Conservation (phyloP, 2,888 invertebrate species). For the Torymus auratus region DNA sequence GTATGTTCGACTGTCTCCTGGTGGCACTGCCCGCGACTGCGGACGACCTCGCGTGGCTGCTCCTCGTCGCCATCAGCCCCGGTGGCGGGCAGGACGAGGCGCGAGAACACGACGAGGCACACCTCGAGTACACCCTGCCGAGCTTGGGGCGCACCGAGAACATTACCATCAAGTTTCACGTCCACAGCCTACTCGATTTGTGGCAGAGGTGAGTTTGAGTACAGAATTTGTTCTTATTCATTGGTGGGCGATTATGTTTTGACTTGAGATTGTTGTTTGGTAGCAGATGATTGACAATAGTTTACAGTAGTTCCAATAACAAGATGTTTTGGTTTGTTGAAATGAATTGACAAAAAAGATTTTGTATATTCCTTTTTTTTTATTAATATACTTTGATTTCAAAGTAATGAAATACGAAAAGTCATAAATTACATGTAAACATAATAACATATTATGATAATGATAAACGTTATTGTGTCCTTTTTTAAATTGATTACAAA, state of each 20-base stretch:
- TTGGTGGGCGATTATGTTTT: background rate
- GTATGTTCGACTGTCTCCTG: constrained; percentile 72
- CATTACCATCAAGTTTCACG: constrained; percentile 64
- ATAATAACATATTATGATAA: too few relatives aligned
- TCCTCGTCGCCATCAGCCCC: constrained; percentile 67
- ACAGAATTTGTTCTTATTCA: constrained; percentile 26
- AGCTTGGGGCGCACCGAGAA: constrained; percentile 63
- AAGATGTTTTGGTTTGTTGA: too few relatives aligned
- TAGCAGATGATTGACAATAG: too few relatives aligned
- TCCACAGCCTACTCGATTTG: constrained; percentile 62
- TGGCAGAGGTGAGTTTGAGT: constrained; percentile 64
- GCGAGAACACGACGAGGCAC: constrained; percentile 59
- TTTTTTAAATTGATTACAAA: too few relatives aligned
- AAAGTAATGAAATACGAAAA: too few relatives aligned
- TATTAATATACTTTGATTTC: too few relatives aligned
- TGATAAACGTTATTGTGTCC: too few relatives aligned
- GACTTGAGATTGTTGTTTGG: too few relatives aligned
- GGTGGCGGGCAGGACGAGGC: constrained; percentile 48
- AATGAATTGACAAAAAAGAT: too few relatives aligned
- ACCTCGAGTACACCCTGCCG: constrained; percentile 68
- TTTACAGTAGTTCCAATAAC: too few relatives aligned
- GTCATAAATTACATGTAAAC: too few relatives aligned
- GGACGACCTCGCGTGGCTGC: constrained; percentile 71
- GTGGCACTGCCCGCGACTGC: constrained; percentile 64
- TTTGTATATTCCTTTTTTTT: too few relatives aligned